phyloP scores from a whole-genome alignment of 2,888 invertebrate genomes.

The Rhagophthalmus giganteus region DNA sequence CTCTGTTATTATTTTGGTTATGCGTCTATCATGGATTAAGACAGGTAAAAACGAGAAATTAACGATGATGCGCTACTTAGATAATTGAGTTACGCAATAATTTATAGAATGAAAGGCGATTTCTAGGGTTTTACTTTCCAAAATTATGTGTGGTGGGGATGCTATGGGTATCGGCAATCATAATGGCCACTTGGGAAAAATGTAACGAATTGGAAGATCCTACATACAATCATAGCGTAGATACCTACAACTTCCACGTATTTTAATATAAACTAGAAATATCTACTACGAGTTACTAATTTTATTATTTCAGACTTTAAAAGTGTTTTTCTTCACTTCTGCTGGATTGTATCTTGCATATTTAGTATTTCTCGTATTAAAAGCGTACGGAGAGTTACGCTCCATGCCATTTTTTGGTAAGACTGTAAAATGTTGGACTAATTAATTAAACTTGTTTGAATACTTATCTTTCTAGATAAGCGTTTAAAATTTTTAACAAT shows the following conservation, averaged over 20 bases:
- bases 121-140: slow-evolving; percentile 86
- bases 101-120: slow-evolving; percentile 80
- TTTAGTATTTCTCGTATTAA: slow-evolving; percentile 77
- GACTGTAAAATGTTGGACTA: no score
- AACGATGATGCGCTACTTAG: no score
- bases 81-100: no score
- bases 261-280: slow-evolving; percentile 46
- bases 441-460: no score
- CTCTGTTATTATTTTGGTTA: slow-evolving; percentile 90
- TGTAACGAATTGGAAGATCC: slow-evolving; percentile 88
- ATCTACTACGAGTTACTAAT: slow-evolving; percentile 1
- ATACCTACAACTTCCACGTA: slow-evolving; percentile 81
- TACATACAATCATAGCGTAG: slow-evolving; percentile 87
- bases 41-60: slow-evolving; percentile 68
- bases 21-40: slow-evolving; percentile 93
- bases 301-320: slow-evolving; percentile 75
- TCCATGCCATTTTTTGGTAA: slow-evolving; percentile 98
- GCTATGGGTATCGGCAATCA: slow-evolving; percentile 84
- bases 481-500: slow-evolving; percentile 88
- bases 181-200: slow-evolving; percentile 87
- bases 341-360: slow-evolving; percentile 85
- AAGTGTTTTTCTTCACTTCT: slow-evolving; percentile 86
- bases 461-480: slow-evolving; percentile 68
- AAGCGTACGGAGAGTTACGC: slow-evolving; percentile 91
- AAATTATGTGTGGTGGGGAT: slow-evolving; percentile 85